phyloP scores from a whole-genome alignment of 1,140 invertebrate genomes.

The Hirudo medicinalis region DNA sequence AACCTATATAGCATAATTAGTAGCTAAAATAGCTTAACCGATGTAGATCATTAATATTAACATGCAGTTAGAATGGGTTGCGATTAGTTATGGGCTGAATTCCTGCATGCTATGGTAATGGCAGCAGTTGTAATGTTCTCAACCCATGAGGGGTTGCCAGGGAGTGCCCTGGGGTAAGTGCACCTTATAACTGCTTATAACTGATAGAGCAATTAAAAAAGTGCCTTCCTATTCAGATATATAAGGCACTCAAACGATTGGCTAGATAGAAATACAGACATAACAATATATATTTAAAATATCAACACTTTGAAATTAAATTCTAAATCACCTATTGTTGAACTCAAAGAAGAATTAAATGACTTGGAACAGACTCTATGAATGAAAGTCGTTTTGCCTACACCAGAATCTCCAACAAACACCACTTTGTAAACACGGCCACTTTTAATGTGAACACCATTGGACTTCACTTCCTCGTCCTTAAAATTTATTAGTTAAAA shows the following conservation, averaged over 20 bases:
- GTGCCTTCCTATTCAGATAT: no score
- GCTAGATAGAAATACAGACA: background rate
- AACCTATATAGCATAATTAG: background rate
- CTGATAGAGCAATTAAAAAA: no score
- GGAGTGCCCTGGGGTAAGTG: no score
- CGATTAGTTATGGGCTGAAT: no score
- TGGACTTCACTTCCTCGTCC: conserved; percentile 1
- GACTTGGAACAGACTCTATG: conserved; percentile 46
- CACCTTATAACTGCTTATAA: no score
- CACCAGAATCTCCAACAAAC: conserved; percentile 50
- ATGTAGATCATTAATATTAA: no score
- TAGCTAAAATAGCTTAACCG: no score
- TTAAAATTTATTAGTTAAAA: no score
- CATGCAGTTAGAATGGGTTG: background rate
- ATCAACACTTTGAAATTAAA: background rate
- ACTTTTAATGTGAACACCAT: no score
- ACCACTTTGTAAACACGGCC: conserved; percentile 50
- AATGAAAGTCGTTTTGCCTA: conserved; percentile 51
- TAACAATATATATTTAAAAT: background rate
- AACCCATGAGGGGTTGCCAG: no score
- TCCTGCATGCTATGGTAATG: background rate
- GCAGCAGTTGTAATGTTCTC: no score
- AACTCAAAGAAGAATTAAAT: conserved; percentile 45
- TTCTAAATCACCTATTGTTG: conserved; percentile 44
- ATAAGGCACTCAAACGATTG: background rate